Percentiles rank a stretch among this genome's conserved stretches.
Conservation (phyloP, 1,140 invertebrate genomes). For the honey bee (Apis mellifera) region DNA sequence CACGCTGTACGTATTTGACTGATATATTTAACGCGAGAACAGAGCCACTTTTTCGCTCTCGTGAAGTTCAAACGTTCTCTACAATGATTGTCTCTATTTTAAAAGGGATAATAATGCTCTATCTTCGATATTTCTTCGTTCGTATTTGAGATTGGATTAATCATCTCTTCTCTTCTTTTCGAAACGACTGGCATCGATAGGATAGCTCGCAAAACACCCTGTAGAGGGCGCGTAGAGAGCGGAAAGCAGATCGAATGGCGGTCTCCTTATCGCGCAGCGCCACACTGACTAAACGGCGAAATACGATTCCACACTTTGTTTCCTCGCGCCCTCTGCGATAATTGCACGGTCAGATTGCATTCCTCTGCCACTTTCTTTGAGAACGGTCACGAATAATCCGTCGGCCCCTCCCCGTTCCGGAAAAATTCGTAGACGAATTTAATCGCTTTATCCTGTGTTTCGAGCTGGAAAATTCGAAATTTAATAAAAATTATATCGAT, state of each 20-base stretch:
- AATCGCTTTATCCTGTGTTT: too few species aligned
- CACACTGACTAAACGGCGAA: slow-evolving; percentile 76
- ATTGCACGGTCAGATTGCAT: slow-evolving; percentile 72
- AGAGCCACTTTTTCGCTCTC: neutral
- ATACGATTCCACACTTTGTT: slow-evolving; percentile 78
- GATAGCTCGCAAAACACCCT: slow-evolving; percentile 31
- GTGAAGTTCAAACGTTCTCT: too few species aligned
- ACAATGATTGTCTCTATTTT: too few species aligned
- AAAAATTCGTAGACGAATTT: too few species aligned
- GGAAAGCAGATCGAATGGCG: slow-evolving; percentile 44
- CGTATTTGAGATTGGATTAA: too few species aligned
- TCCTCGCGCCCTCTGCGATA: slow-evolving; percentile 67
- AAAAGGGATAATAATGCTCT: too few species aligned
- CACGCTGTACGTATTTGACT: neutral
- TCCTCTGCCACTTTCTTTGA: slow-evolving; percentile 57
- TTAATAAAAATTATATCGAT: too few species aligned
- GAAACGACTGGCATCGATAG: too few species aligned
- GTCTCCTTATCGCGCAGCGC: slow-evolving; percentile 70
- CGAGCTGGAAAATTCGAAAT: too few species aligned
- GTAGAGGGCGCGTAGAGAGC: neutral
- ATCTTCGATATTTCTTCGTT: too few species aligned
- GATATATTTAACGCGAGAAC: too few species aligned
- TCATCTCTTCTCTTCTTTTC: too few species aligned
- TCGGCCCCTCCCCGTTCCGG: slow-evolving; percentile 6
- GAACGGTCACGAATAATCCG: slow-evolving; percentile 46